phyloP scores from a whole-genome alignment of 2,888 invertebrate species.

The Rhogogaster chlorosoma region DNA sequence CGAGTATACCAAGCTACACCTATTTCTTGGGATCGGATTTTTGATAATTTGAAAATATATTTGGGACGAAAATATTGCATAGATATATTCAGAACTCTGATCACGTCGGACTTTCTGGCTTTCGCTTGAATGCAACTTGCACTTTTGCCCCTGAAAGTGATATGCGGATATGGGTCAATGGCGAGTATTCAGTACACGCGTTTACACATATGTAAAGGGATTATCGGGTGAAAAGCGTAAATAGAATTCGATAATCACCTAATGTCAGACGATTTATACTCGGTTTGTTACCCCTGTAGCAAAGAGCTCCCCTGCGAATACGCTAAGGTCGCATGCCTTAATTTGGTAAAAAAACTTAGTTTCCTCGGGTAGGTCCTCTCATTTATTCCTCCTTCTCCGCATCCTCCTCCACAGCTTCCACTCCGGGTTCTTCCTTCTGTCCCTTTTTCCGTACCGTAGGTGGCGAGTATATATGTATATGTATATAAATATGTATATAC shows the following conservation, averaged over 20 bases:
- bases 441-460: constrained; percentile 9
- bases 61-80: background rate
- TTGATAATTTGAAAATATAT: background rate
- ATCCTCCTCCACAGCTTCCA: constrained; percentile 10
- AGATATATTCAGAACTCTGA: background rate
- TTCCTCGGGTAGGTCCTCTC: constrained; percentile 37
- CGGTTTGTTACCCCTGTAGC: background rate
- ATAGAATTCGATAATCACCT: constrained; percentile 18
- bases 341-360: constrained; percentile 46
- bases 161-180: background rate
- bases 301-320: constrained; percentile 32
- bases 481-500: background rate
- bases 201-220: background rate
- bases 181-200: background rate
- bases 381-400: constrained; percentile 44
- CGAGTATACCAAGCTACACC: background rate
- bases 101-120: background rate
- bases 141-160: background rate
- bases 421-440: constrained; percentile 46
- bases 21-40: background rate
- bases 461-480: constrained; percentile 14
- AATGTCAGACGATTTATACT: constrained; percentile 14
- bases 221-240: background rate
- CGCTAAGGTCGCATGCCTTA: constrained; percentile 39
- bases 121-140: background rate